These are phyloP conservation scores for Oncorhynchus masou DNA, from an alignment of 2,113 vertebrate species.

Conservation along the genomic window DNA sequence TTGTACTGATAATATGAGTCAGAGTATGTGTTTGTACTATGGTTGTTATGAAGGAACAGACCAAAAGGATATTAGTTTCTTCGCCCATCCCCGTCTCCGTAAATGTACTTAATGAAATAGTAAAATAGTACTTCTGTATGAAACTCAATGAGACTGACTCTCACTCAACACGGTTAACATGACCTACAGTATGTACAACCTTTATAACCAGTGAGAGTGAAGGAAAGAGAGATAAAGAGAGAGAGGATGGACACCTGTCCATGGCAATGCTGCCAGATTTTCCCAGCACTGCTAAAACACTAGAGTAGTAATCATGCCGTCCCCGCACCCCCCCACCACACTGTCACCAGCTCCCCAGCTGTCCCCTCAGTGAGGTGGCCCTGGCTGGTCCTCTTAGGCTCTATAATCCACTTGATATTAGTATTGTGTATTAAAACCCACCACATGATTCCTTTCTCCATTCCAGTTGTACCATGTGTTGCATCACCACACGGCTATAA, in stretches of 20 bases:
- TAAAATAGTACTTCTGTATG: neutral
- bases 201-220: neutral
- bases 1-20: neutral
- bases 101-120: neutral
- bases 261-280: conserved; percentile 2
- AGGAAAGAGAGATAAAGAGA: neutral
- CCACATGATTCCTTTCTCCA: conserved; percentile 53
- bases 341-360: no score
- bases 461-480: conserved; percentile 48
- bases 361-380: neutral
- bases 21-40: no score
- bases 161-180: neutral
- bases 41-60: no score
- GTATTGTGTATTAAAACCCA: conserved; percentile 54
- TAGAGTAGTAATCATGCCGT: neutral
- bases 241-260: neutral
- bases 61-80: neutral
- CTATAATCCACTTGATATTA: conserved; percentile 51
- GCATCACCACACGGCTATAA: conserved; percentile 62
- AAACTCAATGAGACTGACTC: neutral
- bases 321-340: neutral
- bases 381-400: conserved; percentile 45
- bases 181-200: neutral
- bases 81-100: neutral
- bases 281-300: neutral